Conservation (phyloP, 2,113 vertebrate species). For the Hystrix cristata region DNA sequence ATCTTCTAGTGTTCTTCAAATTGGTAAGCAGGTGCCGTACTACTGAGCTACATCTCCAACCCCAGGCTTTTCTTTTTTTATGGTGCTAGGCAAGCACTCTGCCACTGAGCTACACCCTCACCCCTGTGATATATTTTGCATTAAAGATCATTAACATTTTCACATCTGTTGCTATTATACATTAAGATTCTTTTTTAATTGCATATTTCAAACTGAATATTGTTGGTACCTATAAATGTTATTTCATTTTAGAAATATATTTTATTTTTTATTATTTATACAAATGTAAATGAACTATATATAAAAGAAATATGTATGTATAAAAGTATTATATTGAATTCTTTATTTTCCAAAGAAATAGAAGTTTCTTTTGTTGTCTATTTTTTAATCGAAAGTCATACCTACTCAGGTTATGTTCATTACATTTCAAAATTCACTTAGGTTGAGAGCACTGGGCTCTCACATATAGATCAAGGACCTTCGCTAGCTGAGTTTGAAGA, state of each 20-base stretch:
- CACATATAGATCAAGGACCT: background rate
- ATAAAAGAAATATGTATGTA: background rate
- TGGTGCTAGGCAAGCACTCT: background rate
- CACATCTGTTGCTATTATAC: background rate
- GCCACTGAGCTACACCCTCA: background rate
- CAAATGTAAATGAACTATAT: no score
- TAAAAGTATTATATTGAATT: constrained; percentile 6
- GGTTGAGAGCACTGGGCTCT: background rate
- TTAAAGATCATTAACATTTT: background rate
- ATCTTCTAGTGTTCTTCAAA: background rate
- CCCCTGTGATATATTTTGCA: background rate
- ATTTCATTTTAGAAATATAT: background rate
- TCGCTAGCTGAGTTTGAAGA: background rate
- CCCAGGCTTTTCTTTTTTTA: background rate
- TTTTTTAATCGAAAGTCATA: constrained; percentile 55
- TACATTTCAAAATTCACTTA: background rate
- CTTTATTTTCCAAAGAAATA: background rate
- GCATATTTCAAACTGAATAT: background rate
- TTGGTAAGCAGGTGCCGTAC: background rate
- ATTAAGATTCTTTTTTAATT: constrained; percentile 3
- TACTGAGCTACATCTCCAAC: background rate
- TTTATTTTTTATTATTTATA: background rate
- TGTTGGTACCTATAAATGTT: background rate
- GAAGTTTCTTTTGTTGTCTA: constrained; percentile 21
- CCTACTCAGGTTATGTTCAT: background rate